Conservation (phyloP, 2,888 invertebrate genomes). For the Tenthredo scrophulariae region DNA sequence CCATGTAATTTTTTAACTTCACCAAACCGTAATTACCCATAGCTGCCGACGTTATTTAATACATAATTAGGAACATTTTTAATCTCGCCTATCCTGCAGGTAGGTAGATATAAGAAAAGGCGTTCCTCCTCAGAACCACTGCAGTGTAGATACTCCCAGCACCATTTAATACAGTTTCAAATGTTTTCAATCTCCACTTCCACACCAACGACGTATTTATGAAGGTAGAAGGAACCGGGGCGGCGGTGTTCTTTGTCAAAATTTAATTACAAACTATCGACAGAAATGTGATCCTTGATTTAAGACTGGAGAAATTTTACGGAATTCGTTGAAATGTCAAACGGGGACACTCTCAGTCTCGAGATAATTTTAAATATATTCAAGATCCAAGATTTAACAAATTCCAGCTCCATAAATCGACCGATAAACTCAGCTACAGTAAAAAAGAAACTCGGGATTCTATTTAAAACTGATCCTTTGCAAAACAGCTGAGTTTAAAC, state of each 20-base stretch:
- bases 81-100: background rate
- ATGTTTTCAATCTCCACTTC: constrained; percentile 2
- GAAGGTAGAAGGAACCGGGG: background rate
- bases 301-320: background rate
- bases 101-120: background rate
- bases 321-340: background rate
- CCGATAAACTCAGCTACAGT: background rate
- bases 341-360: background rate
- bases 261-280: constrained; percentile 25
- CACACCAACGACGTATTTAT: background rate
- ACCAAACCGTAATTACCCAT: background rate
- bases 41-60: constrained; percentile 13
- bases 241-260: constrained; percentile 10
- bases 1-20: background rate
- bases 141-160: background rate
- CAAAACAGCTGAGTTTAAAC: background rate
- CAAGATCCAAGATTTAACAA: background rate
- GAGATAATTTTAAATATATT: background rate
- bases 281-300: background rate
- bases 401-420: background rate
- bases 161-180: constrained; percentile 7
- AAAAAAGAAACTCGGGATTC: background rate
- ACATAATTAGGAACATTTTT: constrained; percentile 4
- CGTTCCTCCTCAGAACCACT: background rate
- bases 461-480: background rate